Conservation (phyloP, 37 sponge, comb jelly and placozoan genomes). For the Bolinopsis microptera region DNA sequence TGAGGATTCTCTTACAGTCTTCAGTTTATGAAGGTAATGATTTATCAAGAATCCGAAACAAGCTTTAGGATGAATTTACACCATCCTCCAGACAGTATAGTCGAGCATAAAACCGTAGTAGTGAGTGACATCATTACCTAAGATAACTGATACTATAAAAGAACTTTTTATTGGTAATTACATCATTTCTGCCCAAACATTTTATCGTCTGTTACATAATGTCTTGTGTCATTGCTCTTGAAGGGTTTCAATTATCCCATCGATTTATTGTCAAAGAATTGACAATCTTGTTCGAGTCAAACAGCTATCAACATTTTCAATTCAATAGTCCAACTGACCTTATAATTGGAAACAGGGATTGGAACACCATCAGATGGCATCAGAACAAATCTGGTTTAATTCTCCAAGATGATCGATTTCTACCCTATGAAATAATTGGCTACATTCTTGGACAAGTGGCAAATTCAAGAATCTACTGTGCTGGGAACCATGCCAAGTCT, state of each 20-base stretch:
- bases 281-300: neutral
- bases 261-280: neutral
- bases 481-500: neutral
- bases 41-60: neutral
- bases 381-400: neutral
- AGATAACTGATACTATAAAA: no score
- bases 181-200: neutral
- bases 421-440: neutral
- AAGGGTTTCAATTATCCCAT: neutral
- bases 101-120: no score
- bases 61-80: neutral
- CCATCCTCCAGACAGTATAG: no score
- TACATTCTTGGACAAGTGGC: neutral
- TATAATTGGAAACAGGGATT: neutral
- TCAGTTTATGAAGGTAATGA: neutral
- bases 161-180: neutral
- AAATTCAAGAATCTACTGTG: neutral
- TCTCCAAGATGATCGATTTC: neutral
- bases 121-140: no score
- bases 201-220: neutral
- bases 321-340: neutral
- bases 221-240: neutral
- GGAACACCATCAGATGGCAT: constrained; percentile 26
- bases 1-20: neutral
- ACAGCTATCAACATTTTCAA: neutral